A percentile compares a stretch with the other conserved stretches of the same genome.
phyloP scores from a whole-genome alignment of 2,888 invertebrate genomes.

The Boloria euphrosyne region DNA sequence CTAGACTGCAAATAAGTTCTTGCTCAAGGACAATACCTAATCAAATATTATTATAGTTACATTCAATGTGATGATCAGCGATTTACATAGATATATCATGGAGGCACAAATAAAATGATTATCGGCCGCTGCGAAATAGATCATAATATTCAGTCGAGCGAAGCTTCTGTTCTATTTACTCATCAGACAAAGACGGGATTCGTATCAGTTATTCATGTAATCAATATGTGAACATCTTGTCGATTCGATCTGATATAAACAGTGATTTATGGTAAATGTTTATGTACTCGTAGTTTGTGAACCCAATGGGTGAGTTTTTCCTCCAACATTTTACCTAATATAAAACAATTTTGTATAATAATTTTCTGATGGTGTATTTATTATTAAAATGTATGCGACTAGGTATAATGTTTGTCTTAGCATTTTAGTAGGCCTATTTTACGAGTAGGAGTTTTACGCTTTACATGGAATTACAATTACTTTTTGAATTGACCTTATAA shows the following conservation, averaged over 20 bases:
- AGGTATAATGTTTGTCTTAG: too few relatives aligned
- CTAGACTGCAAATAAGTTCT: too few relatives aligned
- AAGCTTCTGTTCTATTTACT: conserved; percentile 66
- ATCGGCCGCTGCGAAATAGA: conserved; percentile 31
- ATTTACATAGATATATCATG: conserved; percentile 8
- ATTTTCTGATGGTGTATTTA: too few relatives aligned
- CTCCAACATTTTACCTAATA: too few relatives aligned
- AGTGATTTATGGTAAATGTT: not conserved
- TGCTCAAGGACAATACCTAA: too few relatives aligned
- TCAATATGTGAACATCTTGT: conserved; percentile 29
- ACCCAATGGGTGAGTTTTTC: conserved; percentile 11
- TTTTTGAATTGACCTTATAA: too few relatives aligned
- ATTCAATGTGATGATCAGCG: not conserved
- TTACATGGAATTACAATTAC: too few relatives aligned
- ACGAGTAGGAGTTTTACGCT: too few relatives aligned
- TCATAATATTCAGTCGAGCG: conserved; percentile 53
- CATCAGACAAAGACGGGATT: conserved; percentile 53
- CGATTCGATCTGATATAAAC: not conserved
- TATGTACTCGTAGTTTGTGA: not conserved
- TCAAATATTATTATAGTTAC: not conserved
- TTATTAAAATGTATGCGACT: too few relatives aligned
- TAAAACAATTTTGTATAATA: too few relatives aligned
- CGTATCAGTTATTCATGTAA: conserved; percentile 48
- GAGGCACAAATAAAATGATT: conserved; percentile 4
- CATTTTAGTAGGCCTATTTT: not conserved